phyloP scores from a whole-genome alignment of 2,888 invertebrate genomes.

The Chrysomela aeneicollis region DNA sequence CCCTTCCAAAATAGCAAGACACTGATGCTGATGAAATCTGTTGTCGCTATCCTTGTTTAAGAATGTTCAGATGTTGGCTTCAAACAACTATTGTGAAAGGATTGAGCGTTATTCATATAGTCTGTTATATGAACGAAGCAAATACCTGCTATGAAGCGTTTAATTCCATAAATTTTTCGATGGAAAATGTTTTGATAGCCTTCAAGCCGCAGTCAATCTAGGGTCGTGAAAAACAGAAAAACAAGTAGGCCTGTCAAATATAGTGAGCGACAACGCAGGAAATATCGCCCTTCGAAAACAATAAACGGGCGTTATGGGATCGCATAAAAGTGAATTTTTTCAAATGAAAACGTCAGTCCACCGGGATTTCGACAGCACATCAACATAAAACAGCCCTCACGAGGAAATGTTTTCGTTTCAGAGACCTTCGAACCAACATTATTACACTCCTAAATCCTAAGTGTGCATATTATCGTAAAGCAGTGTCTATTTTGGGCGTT shows the following conservation, averaged over 20 bases:
- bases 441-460: slow-evolving; percentile 11
- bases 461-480: no score
- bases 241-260: neutral
- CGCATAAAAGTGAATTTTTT: slow-evolving; percentile 28
- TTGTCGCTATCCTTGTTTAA: no score
- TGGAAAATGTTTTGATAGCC: neutral
- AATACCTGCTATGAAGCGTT: neutral
- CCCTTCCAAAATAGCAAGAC: no score
- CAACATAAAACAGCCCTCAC: slow-evolving; percentile 34
- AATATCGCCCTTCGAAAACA: neutral
- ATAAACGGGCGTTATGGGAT: slow-evolving; percentile 8
- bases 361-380: slow-evolving; percentile 29
- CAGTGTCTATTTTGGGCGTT: no score
- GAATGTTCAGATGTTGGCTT: no score
- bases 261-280: neutral
- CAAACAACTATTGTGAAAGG: no score
- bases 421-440: slow-evolving; percentile 29
- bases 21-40: no score
- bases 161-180: neutral
- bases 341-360: slow-evolving; percentile 27
- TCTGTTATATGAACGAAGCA: no score
- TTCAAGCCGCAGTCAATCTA: neutral
- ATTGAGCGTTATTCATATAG: no score
- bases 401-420: slow-evolving; percentile 36
- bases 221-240: neutral